Percentiles rank a stretch among this genome's conserved stretches.
Conservation (phyloP, 2,113 vertebrate genomes). For the Conger conger region DNA sequence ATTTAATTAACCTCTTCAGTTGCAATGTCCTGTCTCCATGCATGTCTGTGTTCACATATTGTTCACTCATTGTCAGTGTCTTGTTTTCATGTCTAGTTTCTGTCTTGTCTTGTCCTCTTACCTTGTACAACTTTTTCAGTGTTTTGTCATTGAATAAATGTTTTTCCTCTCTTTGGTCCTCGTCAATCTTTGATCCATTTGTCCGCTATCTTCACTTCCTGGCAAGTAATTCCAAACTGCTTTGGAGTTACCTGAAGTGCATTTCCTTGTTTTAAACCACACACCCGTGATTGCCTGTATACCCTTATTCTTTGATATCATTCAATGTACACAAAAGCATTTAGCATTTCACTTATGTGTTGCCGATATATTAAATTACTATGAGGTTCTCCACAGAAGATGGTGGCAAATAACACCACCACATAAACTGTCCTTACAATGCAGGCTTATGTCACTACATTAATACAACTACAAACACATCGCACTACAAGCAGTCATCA, state of each 20-base stretch:
- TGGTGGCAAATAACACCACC: too few species aligned
- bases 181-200: conserved; percentile 18
- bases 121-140: conserved; percentile 1
- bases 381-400: too few species aligned
- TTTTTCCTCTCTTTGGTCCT: conserved; percentile 42
- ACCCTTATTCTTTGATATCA: too few species aligned
- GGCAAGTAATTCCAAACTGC: not conserved
- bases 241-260: too few species aligned
- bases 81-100: not conserved
- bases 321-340: too few species aligned
- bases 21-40: not conserved
- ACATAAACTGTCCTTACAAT: too few species aligned
- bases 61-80: conserved; percentile 29
- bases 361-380: too few species aligned
- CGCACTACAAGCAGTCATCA: too few species aligned
- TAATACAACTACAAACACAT: too few species aligned
- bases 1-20: conserved; percentile 4
- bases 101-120: not conserved
- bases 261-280: not conserved
- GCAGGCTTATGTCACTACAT: too few species aligned
- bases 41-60: conserved; percentile 25
- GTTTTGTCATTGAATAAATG: conserved; percentile 58
- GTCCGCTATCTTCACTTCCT: not conserved
- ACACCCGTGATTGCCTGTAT: not conserved
- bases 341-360: too few species aligned